Evolutionary conservation across 2,113 vertebrate genomes (phyloP), one percentile per base, ranked within the genome.

Genomic region (Camelus dromedarius): DNA sequence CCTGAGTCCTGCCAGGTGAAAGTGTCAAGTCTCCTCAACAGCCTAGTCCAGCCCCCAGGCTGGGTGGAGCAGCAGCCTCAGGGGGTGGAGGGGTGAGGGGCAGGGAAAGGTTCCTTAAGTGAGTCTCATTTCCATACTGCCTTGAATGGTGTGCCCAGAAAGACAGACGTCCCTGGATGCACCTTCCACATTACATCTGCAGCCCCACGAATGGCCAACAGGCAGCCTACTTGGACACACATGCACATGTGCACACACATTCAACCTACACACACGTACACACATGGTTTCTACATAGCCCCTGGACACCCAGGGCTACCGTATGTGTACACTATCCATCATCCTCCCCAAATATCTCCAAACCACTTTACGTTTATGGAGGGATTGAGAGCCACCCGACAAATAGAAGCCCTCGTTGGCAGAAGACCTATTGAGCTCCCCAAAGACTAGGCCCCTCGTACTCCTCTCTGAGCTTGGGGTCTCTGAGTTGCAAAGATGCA

Each of bases 321-420:
- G 0, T 1, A 15, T 3, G 42, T 4, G 11, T 14, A 15, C 0
- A 10, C 48, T 42, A n/a, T 15, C 30, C 22, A 32, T 35, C 50
- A 42, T 69, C 50, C 30, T 93, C 60, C 52, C 22, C 15, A 48
- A 32, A 28, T 2, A 52, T 42, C 72, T 72, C 82, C 56, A 92
- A 12, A n/a, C 9, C 42, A 28, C 60, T 32, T 67, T 22, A 16
- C 10, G 2, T 19, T 24, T n/a, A 14, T 0, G 0, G 42, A 50
- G 50, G 67, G 35, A 66, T 35, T 1, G 9, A 58, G 32, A 50
- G 52, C 54, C 4, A 28, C 19, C 38, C 8, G 0, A 83, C 76
- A 19, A 9, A 14, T 5, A 9, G 62, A 35, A 66, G 48, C 35
- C 18, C 1, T 58, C 3, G 20, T 7, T 46, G 91, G 81, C 11